Base-by-base conservation (phyloP, 2,113 vertebrate genomes). In the Parotia lawesii region DNA sequence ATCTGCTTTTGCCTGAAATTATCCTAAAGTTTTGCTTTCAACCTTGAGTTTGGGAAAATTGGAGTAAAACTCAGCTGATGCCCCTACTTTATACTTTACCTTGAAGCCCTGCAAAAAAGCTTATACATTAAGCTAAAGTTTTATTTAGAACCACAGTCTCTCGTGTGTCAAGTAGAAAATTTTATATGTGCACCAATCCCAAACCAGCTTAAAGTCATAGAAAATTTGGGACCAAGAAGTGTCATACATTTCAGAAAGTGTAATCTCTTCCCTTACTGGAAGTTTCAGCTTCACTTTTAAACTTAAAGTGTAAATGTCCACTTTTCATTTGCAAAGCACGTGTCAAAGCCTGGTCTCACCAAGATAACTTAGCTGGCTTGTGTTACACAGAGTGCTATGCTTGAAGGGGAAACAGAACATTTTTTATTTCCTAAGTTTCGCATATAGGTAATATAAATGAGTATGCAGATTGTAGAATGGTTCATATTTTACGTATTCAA, bases 381-480 rank as follows among this genome's bases (percentile, higher is more conserved):
- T 61, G 57, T 66, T 64, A 80, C 47, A 60, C 18, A 38, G 61
- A 70, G 37, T 71, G 21, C 51, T 79, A 11, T 5, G 3, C 40
- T 47, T 91, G 89, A 96, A 97, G 96, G 96, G 87, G 96, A 97
- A 97, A 96, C n/a, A 33, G 73, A 95, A 87, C 95, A 94, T 96
- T 96, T 97, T 96, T 97, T 97, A 97, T 96, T 95, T 76, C 86
- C 92, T 71, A 91, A 93, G 91, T 97, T 97, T 91, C 53, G 1
- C 91, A 93, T 94, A 94, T 89, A 95, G 94, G 79, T 75, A 80
- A 97, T 97, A 97, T 87, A 95, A 97, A 96, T 95, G 96, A 94
- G 82, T 31, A 94, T 90, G 87, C 89, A 96, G 91, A 97, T 96
- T 96, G 93, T 96, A 83, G 85, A 97, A 95, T 93, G 95, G 94